Evolutionary conservation across 1,140 invertebrate species (phyloP).

Genomic region (Pseudobourletiella spinata): DNA sequence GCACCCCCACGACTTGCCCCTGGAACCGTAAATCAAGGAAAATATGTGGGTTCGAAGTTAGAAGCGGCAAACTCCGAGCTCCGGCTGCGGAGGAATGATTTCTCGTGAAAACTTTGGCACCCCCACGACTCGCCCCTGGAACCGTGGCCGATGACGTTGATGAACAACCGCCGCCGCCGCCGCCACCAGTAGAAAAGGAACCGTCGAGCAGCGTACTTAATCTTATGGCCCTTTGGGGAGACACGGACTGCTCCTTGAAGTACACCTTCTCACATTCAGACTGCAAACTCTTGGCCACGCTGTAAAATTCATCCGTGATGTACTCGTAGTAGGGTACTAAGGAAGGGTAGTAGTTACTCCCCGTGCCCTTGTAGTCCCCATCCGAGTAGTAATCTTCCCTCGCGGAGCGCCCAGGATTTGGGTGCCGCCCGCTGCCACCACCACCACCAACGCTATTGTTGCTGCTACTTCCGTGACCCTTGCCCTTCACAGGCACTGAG

Average conservation of each 20-base stretch:
- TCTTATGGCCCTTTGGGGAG: slow-evolving; percentile 27
- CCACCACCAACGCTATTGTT: not conserved
- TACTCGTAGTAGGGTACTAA: slow-evolving; percentile 35
- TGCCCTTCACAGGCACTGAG: not conserved
- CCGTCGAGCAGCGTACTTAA: slow-evolving; percentile 26
- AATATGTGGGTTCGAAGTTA: slow-evolving; percentile 33
- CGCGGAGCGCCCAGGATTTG: not conserved
- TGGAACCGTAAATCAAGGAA: slow-evolving; percentile 29
- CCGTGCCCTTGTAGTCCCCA: slow-evolving; percentile 20
- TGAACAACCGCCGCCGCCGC: too few relatives aligned
- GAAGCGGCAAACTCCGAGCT: slow-evolving; percentile 31
- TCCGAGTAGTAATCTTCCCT: slow-evolving; percentile 28
- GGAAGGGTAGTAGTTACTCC: slow-evolving; percentile 16
- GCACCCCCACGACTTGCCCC: slow-evolving; percentile 1
- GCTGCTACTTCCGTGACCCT: not conserved
- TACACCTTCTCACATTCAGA: slow-evolving; percentile 33
- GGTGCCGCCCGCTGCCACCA: too few relatives aligned
- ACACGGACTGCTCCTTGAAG: slow-evolving; percentile 33
- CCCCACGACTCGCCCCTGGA: not conserved
- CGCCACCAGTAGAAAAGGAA: slow-evolving; percentile 5
- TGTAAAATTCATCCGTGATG: slow-evolving; percentile 35
- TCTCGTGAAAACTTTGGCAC: slow-evolving; percentile 22
- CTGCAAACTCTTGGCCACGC: slow-evolving; percentile 28
- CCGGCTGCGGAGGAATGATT: slow-evolving; percentile 19
- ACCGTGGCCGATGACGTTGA: slow-evolving; percentile 3